Evolutionary conservation across 2,113 vertebrate species (phyloP).

Genomic region (Aythya baeri): DNA sequence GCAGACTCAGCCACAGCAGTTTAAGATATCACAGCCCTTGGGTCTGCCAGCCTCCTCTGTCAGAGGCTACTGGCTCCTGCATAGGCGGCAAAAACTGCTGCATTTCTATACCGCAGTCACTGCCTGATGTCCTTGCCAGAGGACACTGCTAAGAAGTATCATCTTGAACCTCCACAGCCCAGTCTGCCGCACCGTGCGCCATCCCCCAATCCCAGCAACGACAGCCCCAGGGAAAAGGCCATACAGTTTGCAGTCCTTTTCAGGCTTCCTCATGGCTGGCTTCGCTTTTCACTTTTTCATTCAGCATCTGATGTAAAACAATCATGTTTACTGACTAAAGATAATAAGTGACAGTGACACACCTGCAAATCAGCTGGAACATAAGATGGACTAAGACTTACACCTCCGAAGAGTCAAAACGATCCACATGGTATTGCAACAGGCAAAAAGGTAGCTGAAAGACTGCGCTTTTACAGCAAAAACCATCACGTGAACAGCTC

Average conservation of each 20-base stretch:
- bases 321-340: background rate
- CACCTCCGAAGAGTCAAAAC: background rate
- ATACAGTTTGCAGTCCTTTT: accelerated
- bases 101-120: background rate
- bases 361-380: background rate
- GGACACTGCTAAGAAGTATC: background rate
- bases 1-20: background rate
- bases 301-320: background rate
- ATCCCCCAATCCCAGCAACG: background rate
- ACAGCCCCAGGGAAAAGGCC: background rate
- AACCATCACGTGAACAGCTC: background rate
- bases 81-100: background rate
- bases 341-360: background rate
- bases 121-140: background rate
- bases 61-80: background rate
- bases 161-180: background rate
- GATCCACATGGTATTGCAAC: accelerated
- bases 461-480: background rate
- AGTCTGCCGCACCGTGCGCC: background rate
- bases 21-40: background rate
- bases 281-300: background rate
- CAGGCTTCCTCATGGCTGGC: background rate
- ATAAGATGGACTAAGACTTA: background rate
- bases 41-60: background rate
- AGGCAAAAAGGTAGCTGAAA: background rate